Percentiles rank a stretch among this genome's conserved stretches.
Conservation (phyloP, 2,113 vertebrate genomes). For the Notarius lentiginosus region DNA sequence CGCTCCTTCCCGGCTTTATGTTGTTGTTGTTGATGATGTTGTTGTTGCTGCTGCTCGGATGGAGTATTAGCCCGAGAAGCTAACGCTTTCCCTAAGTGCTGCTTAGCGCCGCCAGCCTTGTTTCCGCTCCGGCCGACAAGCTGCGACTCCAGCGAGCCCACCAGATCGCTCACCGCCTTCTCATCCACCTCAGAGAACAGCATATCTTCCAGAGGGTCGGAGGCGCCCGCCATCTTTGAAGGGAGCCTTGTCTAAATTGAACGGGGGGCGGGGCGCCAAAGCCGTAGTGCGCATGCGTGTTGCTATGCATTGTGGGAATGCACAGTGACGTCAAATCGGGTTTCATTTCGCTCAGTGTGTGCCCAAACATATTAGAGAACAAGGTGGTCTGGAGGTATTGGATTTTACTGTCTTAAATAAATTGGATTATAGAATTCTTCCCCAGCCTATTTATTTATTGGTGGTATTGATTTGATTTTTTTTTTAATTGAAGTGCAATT, state of each 20-base stretch:
- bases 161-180: slow-evolving; percentile 84
- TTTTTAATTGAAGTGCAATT: too few relatives aligned
- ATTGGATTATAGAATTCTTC: too few relatives aligned
- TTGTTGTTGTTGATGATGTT: slow-evolving; percentile 73
- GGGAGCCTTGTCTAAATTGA: slow-evolving; percentile 75
- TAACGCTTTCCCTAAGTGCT: slow-evolving; percentile 74
- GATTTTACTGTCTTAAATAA: too few relatives aligned
- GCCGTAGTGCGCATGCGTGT: slow-evolving; percentile 74
- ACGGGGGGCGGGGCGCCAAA: slow-evolving; percentile 60
- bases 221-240: slow-evolving; percentile 85
- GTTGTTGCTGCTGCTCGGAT: slow-evolving; percentile 77
- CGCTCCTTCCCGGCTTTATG: slow-evolving; percentile 67
- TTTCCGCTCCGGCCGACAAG: slow-evolving; percentile 70
- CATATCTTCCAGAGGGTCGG: slow-evolving; percentile 88
- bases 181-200: slow-evolving; percentile 88
- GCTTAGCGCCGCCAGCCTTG: slow-evolving; percentile 64
- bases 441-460: too few relatives aligned
- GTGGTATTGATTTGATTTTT: too few relatives aligned
- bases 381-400: too few relatives aligned
- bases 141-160: slow-evolving; percentile 83
- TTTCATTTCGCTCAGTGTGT: slow-evolving; percentile 15
- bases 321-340: slow-evolving; percentile 68
- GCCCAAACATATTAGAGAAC: too few relatives aligned
- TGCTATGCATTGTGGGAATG: slow-evolving; percentile 80
- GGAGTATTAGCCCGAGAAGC: slow-evolving; percentile 70